A percentile compares a stretch with the other conserved stretches of the same genome.
Conservation (phyloP, 2,888 invertebrate species). For the Phaedon cochleariae region DNA sequence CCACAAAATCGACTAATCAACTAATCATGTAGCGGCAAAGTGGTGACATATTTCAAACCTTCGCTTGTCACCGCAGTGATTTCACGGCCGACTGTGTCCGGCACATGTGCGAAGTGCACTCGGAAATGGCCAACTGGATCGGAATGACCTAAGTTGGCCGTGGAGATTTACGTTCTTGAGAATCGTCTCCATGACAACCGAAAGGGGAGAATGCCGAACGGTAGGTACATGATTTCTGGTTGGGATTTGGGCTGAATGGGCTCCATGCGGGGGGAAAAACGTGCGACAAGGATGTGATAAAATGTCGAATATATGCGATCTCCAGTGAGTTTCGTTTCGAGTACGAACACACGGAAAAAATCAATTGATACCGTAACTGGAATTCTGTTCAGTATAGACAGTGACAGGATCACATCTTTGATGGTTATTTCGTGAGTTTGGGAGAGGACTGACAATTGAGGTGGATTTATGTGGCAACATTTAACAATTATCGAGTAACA, state of each 20-base stretch:
- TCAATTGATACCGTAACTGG: too few relatives aligned
- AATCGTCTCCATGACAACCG: constrained; percentile 55
- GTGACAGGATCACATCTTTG: too few relatives aligned
- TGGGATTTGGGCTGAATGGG: constrained; percentile 18
- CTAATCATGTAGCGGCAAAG: constrained; percentile 36
- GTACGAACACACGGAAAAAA: background rate
- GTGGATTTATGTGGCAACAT: too few relatives aligned
- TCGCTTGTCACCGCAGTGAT: constrained; percentile 50
- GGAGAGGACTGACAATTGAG: too few relatives aligned
- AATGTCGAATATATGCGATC: background rate
- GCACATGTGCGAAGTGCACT: constrained; percentile 37
- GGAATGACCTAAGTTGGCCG: constrained; percentile 38
- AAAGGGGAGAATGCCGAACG: constrained; percentile 43
- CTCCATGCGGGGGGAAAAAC: background rate
- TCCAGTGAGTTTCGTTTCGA: background rate
- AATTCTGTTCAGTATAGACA: too few relatives aligned
- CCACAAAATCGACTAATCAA: constrained; percentile 36
- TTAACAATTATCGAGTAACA: too few relatives aligned
- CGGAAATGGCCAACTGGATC: constrained; percentile 52
- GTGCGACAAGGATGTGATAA: background rate
- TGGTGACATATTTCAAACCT: constrained; percentile 37
- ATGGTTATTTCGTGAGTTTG: too few relatives aligned
- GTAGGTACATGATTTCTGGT: constrained; percentile 38
- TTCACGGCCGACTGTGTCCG: constrained; percentile 49
- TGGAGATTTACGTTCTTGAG: constrained; percentile 55